phyloP scores from a whole-genome alignment of 1,140 invertebrate genomes.

The Drusus annulatus region DNA sequence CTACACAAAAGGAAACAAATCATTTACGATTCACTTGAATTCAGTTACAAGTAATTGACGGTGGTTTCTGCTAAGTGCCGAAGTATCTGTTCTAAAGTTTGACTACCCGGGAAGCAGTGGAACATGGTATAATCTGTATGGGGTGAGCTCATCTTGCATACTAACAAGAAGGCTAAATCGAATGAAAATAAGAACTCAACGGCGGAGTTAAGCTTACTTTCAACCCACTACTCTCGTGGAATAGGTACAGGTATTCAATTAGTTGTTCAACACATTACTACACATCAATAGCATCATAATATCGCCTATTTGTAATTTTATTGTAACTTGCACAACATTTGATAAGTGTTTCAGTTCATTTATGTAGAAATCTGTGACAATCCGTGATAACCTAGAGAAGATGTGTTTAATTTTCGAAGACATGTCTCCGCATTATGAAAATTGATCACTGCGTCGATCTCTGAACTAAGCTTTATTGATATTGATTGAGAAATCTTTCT shows the following conservation, averaged over 20 bases:
- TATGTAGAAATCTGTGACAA: too few relatives aligned
- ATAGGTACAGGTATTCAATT: too few relatives aligned
- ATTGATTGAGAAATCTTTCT: conserved; percentile 17
- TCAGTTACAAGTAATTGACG: background rate
- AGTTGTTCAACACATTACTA: too few relatives aligned
- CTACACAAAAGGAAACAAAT: background rate
- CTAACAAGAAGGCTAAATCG: conserved; percentile 29
- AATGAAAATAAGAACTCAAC: conserved; percentile 6
- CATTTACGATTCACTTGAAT: background rate
- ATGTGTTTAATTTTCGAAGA: background rate
- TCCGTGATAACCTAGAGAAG: background rate
- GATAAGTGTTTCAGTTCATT: too few relatives aligned
- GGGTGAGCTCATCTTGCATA: conserved; percentile 33
- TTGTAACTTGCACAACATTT: too few relatives aligned
- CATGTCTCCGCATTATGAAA: background rate
- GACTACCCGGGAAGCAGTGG: too few relatives aligned
- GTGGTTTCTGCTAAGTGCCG: too few relatives aligned
- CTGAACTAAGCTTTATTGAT: conserved; percentile 10
- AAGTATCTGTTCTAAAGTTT: too few relatives aligned
- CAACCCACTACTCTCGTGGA: background rate
- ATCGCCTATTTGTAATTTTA: too few relatives aligned
- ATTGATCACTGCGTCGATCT: background rate
- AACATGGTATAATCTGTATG: conserved; percentile 1
- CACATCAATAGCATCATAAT: too few relatives aligned
- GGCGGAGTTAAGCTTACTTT: conserved; percentile 17